Evolutionary conservation across 2,113 vertebrate genomes (phyloP), one percentile per base, ranked within the genome.

Genomic region (Psettodes erumei): DNA sequence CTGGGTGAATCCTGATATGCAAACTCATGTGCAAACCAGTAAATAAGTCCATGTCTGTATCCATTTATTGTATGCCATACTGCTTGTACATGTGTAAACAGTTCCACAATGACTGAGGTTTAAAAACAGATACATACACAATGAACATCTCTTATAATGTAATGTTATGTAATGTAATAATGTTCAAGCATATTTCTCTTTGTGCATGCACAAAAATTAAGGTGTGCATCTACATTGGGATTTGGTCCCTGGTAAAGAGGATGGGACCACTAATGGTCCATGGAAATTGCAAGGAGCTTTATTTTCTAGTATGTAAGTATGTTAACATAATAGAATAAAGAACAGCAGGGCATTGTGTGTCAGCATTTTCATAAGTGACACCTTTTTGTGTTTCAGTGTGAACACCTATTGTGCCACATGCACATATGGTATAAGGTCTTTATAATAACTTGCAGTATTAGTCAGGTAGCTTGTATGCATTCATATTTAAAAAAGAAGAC

Each of bases 401-500:
- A 82, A 15, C 32, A 21, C 65, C 19, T 11, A 16, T 55, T 9
- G 28, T 61, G 59, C 28, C 48, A 45, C 16, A 53, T 73, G 38
- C 43, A 38, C 43, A 75, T 59, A 55, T 18, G 1, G 69, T 43
- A 21, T 38, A 47, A 62, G 50, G 93, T 93, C 95, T 93, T 92
- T 92, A 92, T 82, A 90, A 94, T 93, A 94, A 91, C 53, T 58
- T 85, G 71, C 72, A 77, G 51, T 56, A 32, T 53, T 40, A 61
- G 66, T 84, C 75, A 77, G 64, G 48, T 67, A 91, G 89, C 92
- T 94, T 84, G 61, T 42, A 32, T 55, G 51, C 55, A 71, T 54
- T 65, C 62, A 40, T 63, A 77, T 33, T 71, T n/a, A 77, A 82
- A 79, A 66, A 76, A 55, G 43, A 89, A 95, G 95, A 95, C 94